Base-by-base conservation (phyloP, 2,797 vertebrate species). In the Acipenser ruthenus region DNA sequence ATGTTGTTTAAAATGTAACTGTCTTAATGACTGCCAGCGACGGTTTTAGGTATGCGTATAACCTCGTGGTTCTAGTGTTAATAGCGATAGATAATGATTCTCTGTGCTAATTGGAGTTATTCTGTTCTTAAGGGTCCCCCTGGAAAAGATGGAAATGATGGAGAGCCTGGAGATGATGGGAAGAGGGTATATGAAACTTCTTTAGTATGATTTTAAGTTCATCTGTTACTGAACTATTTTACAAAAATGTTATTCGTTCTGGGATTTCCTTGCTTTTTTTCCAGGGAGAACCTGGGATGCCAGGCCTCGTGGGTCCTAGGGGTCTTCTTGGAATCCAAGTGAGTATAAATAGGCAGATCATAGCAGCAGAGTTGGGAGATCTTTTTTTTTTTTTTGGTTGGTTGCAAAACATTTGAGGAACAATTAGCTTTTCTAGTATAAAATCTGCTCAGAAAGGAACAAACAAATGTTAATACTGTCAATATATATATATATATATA, bases 311-410 rank as follows among this genome's bases (percentile, higher is more conserved):
- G 62, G 90, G 90, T 50, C 1, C 87, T 67, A 80, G 88, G 71
- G 90, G 90, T 53, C 79, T 89, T 72, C 86, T 89, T 58, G 90
- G 90, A 73, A 90, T 92, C 76, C 88, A 89, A 7, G 90, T 92
- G 78, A 88, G 89, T 87, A 11, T 18, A 62, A 37, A 37, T 37
- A 4, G 37, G 37, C 37, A 37, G 37, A 37, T 37, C 37, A 37
- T 5, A 37, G 5, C 0, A 37, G 37, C 5, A 37, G 37, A 37
- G 37, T 5, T 37, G 4, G 5, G 37, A 37, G 37, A 5, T 18
- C 2, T 18, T 18, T 18, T 18, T 18, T 18, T 18, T 18, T 18
- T 18, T 18, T 18, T 18, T 18, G 1, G 1, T 18, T 18, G 18
- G 18, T 18, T 18, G 0, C 18, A 18, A 18, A 18, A 18, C 18